Base-by-base conservation (phyloP, 2,888 invertebrate genomes). In the Phlogophora meticulosa region DNA sequence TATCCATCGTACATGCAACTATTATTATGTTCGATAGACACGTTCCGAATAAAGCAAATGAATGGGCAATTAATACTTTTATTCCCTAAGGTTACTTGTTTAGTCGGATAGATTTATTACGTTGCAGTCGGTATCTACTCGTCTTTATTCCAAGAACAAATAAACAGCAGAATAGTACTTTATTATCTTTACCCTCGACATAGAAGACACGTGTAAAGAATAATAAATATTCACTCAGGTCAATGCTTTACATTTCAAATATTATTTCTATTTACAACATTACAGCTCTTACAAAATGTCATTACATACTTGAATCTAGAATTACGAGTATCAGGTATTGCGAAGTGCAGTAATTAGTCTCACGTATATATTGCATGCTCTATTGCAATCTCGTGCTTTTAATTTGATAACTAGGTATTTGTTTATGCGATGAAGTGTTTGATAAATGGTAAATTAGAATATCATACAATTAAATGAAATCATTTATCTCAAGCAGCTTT, bases 281-380 rank as follows among this genome's bases (percentile, higher is more conserved):
- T 4, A 28, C 28, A 5, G 28, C 36, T 20, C 43, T 66, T 59
- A 32, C 36, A 43, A 45, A 59, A 76, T 74, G 42, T 62, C 61
- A 48, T 53, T 24, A 32, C 52, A 34, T 38, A 57, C 17, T 56
- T 60, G 17, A 32, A 43, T 56, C 59, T 53, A 65, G 46, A 53
- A 59, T 72, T 57, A 62, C 32, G 51, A 76, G 53, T 55, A 10
- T 62, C 43, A 51, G 55, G 17, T 77, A 56, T 60, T 72, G 60
- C 77, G 28, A 57, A 4, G 28, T 53, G 15, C 43, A 49, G 13
- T 75, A 49, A 72, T 72, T 57, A 72, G 43, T 53, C 40, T 52
- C 59, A 32, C 34, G 42, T 77, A 52, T 65, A 43, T 57, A 36
- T 75, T 72, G 40, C 56, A 45, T 53, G 40, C 32, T 57, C 34